A percentile compares a stretch with the other conserved stretches of the same genome.
Evolutionary conservation across 2,888 invertebrate species (phyloP).

Genomic region (Poecilus cupreus): DNA sequence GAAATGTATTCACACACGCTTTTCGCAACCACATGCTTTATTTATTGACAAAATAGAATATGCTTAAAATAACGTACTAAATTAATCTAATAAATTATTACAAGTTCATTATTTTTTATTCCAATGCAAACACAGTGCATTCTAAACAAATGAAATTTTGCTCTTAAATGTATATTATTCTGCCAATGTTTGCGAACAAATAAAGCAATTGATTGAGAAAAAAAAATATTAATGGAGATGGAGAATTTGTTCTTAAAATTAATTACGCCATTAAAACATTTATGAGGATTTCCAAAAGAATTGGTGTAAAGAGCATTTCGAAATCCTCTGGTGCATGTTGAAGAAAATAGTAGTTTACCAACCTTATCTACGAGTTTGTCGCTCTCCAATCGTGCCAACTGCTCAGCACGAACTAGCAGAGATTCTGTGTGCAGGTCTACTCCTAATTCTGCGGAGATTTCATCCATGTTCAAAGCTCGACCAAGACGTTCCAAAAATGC

Average conservation of each 20-base stretch:
- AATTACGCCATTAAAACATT: no score
- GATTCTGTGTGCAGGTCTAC: conserved; percentile 90
- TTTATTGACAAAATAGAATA: not conserved
- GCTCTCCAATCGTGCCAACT: conserved; percentile 85
- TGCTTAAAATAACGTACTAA: no score
- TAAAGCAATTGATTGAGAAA: no score
- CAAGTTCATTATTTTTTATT: not conserved
- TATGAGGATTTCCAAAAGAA: no score
- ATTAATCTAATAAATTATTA: not conserved
- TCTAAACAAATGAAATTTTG: not conserved
- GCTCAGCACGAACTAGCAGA: conserved; percentile 89
- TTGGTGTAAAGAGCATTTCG: not conserved
- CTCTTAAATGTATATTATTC: not conserved
- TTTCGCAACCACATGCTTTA: not conserved
- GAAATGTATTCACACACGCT: not conserved
- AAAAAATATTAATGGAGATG: no score
- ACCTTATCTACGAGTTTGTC: conserved; percentile 91
- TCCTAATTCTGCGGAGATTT: conserved; percentile 86
- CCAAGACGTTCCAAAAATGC: conserved; percentile 89
- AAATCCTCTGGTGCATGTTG: conserved; percentile 7
- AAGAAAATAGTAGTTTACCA: conserved; percentile 64
- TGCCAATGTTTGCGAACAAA: no score
- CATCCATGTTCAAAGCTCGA: conserved; percentile 89
- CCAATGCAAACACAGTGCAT: not conserved
- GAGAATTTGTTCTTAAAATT: no score